Evolutionary conservation across 2,113 vertebrate genomes (phyloP).

Genomic region (Nansenia antarctica): DNA sequence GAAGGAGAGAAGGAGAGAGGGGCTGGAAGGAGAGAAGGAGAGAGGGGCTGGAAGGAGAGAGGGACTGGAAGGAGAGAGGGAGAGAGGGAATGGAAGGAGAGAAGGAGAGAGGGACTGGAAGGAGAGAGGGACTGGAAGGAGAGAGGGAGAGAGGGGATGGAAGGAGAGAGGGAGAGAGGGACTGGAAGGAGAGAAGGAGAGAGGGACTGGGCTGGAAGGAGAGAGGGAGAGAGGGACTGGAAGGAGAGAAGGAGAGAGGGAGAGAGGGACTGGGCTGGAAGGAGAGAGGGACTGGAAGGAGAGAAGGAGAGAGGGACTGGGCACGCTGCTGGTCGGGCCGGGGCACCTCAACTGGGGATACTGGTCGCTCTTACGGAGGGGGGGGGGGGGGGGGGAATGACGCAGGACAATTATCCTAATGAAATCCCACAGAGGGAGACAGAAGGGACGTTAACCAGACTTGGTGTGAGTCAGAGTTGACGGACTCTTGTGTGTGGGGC

Average conservation of each 20-base stretch:
- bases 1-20: slow-evolving; percentile 9
- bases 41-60: slow-evolving; percentile 1
- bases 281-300: neutral
- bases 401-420: neutral
- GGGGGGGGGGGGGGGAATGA: neutral
- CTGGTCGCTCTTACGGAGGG: neutral
- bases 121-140: slow-evolving; percentile 1
- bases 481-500: too few species aligned
- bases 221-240: slow-evolving; percentile 8
- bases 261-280: neutral
- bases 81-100: neutral
- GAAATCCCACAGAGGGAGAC: slow-evolving; percentile 8
- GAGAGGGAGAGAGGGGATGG: slow-evolving; percentile 6
- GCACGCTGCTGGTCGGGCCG: too few species aligned
- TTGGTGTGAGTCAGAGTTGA: too few species aligned
- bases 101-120: slow-evolving; percentile 3
- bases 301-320: too few species aligned
- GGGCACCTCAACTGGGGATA: neutral
- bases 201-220: neutral
- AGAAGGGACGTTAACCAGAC: too few species aligned
- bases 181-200: slow-evolving; percentile 7
- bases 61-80: too few species aligned
- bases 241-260: slow-evolving; percentile 12
- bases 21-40: slow-evolving; percentile 8
- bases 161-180: slow-evolving; percentile 9